Conservation (phyloP, 2,797 vertebrate genomes). For the Uromys caudimaculatus region DNA sequence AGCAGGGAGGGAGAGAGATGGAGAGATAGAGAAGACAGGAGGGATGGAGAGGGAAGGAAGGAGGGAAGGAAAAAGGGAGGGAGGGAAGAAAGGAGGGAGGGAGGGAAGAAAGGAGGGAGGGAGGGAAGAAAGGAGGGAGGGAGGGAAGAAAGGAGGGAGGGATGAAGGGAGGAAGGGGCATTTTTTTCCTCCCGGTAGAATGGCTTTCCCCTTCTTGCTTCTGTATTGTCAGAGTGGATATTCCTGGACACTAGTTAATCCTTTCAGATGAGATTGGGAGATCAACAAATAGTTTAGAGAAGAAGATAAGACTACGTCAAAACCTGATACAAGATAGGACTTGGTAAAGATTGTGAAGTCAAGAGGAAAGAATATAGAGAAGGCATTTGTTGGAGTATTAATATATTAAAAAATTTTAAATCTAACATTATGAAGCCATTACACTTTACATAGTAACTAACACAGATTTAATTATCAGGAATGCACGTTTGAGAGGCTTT, state of each 20-base stretch:
- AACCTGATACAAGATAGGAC: background rate
- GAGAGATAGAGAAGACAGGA: background rate
- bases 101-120: too few species aligned
- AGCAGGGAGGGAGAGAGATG: background rate
- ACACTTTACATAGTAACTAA: slow-evolving; percentile 50
- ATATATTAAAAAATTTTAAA: slow-evolving; percentile 25
- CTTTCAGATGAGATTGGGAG: slow-evolving; percentile 13
- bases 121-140: background rate
- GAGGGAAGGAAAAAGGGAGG: too few species aligned
- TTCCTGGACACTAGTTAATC: background rate
- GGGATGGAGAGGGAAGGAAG: background rate
- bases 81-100: background rate
- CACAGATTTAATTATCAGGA: slow-evolving; percentile 45
- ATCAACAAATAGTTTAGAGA: slow-evolving; percentile 38
- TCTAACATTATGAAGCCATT: background rate
- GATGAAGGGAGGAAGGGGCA: too few species aligned
- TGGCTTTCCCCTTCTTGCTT: background rate
- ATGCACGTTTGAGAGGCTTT: slow-evolving; percentile 30
- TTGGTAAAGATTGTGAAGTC: slow-evolving; percentile 28
- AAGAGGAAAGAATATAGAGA: background rate
- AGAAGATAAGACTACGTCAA: slow-evolving; percentile 23
- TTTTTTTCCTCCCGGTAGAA: slow-evolving; percentile 28
- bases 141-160: background rate
- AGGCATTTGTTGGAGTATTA: slow-evolving; percentile 46
- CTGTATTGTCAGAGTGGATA: background rate